Conservation (phyloP, 2,888 invertebrate genomes). For the Rhimphoctona megacephalus region DNA sequence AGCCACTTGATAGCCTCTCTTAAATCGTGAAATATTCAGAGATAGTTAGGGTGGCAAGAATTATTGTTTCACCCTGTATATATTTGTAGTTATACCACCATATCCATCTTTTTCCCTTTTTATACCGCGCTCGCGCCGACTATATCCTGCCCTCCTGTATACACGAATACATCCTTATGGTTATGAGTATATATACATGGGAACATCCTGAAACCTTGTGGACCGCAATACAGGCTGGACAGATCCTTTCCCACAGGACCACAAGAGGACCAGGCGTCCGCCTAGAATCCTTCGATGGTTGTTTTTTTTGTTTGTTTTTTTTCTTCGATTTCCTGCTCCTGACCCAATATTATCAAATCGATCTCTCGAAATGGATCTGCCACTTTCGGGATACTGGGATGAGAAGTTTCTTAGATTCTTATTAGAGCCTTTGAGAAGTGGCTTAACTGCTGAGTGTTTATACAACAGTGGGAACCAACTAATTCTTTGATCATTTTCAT, state of each 20-base stretch:
- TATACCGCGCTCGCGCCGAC: conserved; percentile 56
- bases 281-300: conserved; percentile 50
- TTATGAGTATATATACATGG: conserved; percentile 25
- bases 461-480: background rate
- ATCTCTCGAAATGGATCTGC: conserved; percentile 26
- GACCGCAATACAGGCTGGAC: conserved; percentile 53
- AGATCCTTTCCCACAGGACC: conserved; percentile 64
- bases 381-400: background rate
- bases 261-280: conserved; percentile 41
- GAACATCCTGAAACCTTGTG: conserved; percentile 54
- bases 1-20: background rate
- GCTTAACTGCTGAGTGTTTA: background rate
- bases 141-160: conserved; percentile 43
- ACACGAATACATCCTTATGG: conserved; percentile 20
- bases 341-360: conserved; percentile 49
- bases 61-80: conserved; percentile 13
- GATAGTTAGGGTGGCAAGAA: background rate
- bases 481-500: background rate
- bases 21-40: background rate
- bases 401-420: background rate
- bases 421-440: conserved; percentile 2
- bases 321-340: conserved; percentile 36
- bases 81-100: conserved; percentile 45
- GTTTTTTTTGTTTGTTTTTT: conserved; percentile 42
- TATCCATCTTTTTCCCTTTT: conserved; percentile 65